Evolutionary conservation across 2,888 invertebrate genomes (phyloP), one percentile per base, ranked within the genome.

Genomic region (Lasiommata megera): DNA sequence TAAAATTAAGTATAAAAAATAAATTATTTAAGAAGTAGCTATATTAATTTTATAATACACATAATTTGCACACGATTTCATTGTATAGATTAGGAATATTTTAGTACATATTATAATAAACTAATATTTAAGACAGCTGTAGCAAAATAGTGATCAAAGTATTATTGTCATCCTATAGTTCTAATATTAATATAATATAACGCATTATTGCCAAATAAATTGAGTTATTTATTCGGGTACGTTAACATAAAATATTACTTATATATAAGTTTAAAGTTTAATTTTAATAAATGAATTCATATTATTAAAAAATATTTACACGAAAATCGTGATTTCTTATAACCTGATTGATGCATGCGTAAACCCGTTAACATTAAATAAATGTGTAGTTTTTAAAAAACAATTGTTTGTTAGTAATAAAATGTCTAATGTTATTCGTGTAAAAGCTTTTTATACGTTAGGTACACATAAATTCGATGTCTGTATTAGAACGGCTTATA

Each of bases 351-450:
- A 51, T 17, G 29, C 37, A 50, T 46, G 1, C 6, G 18, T 6
- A 17, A 16, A 44, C 12, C 44, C 8, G 48, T 53, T 29, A 29
- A 44, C 40, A 40, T 44, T 51, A 57, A 57, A 41, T 62, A 48
- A 60, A 62, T 60, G 60, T 62, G 63, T 65, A 65, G 65, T 55
- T 60, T 54, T 57, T 61, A 62, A 59, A 56, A 60, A 57, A 54
- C 40, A 58, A 62, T 66, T 62, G 57, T 68, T 66, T 74, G 66
- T 77, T 79, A 81, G 77, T 65, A 71, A 73, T 57, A 82, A 70
- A 80, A 82, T 83, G 82, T 85, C 82, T 66, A 76, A 78, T 82
- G 79, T 84, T 78, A 77, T 65, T 73, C 77, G 72, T 80, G 71
- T 77, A 72, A 60, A 62, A 74, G 71, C 80, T 81, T 82, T 82